Evolutionary conservation across 1,140 invertebrate species (phyloP).

Genomic region (Branchinecta lynchi): DNA sequence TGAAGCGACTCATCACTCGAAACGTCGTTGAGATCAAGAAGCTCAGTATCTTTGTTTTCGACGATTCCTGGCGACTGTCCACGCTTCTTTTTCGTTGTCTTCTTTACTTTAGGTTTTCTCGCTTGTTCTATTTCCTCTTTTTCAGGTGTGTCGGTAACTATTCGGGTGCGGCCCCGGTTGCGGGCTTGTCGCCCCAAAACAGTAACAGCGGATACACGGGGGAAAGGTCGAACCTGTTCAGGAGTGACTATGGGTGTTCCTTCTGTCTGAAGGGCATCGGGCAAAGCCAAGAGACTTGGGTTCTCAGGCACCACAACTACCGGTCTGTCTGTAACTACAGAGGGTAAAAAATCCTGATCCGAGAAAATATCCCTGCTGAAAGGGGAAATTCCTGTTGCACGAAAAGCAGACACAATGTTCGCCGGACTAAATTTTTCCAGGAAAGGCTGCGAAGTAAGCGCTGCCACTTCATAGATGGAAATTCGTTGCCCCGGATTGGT

Average conservation of each 20-base stretch:
- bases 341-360: slow-evolving; percentile 22
- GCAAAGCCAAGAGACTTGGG: neutral
- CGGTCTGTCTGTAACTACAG: slow-evolving; percentile 21
- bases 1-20: slow-evolving; percentile 4
- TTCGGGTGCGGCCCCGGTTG: neutral
- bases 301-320: neutral
- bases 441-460: slow-evolving; percentile 21
- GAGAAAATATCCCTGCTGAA: slow-evolving; percentile 23
- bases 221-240: neutral
- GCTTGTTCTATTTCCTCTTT: neutral
- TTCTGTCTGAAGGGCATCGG: neutral
- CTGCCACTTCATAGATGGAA: slow-evolving; percentile 23
- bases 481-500: slow-evolving; percentile 23
- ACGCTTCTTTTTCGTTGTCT: neutral
- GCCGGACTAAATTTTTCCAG: slow-evolving; percentile 4
- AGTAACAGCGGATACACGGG: neutral
- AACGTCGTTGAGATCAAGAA: neutral
- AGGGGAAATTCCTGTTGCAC: slow-evolving; percentile 23
- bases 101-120: neutral
- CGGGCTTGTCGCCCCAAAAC: neutral
- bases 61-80: neutral
- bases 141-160: neutral
- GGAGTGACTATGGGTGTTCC: neutral
- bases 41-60: neutral
- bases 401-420: slow-evolving; percentile 25